Base-by-base conservation (phyloP, 2,797 vertebrate genomes). In the Microctenopoma steveboyesi region DNA sequence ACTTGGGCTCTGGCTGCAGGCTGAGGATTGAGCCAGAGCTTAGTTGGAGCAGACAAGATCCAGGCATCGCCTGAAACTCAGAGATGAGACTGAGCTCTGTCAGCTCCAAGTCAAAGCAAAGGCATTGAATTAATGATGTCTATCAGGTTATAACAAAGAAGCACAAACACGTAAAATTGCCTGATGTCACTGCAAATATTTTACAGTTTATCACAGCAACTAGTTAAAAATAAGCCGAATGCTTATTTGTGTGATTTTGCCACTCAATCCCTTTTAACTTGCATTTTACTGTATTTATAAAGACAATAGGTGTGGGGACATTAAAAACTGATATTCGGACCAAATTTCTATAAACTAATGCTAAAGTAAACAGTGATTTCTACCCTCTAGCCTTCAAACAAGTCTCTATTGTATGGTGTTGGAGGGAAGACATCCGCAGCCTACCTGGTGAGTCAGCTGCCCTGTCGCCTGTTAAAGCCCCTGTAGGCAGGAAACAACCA, bases 401-500 rank as follows among this genome's bases (percentile, higher is more conserved):
- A 84, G 65, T 67, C 50, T 39, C 69, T 52, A 85, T 80, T 87
- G 88, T 81, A 76, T 83, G 66, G 75, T 61, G 66, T 72, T 56
- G 64, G 71, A 77, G 52, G 63, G 82, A 79, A 86, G 82, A 78
- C 80, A 82, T 87, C 80, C 74, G 59, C 65, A 66, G 72, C 62
- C 58, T 60, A 76, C 68, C 70, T 67, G 70, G 85, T 88, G 86
- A 89, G 73, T 88, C 81, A 88, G 82, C 72, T 64, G 67, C 76
- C 64, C 69, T 3, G 57, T 22, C 12, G 78, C 59, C 72, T 77
- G 84, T 86, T 86, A 85, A 82, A 83, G 82, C 84, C 70, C 53
- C 81, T 54, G 74, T 67, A 75, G 75, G 69, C 85, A 89, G 89
- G 89, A 91, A 88, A 79, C 86, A 39, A 83, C 81, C 84, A 86